Percentiles rank a stretch among this genome's conserved stretches.
Conservation (phyloP, 2,888 invertebrate species). For the Drosophila mulleri region DNA sequence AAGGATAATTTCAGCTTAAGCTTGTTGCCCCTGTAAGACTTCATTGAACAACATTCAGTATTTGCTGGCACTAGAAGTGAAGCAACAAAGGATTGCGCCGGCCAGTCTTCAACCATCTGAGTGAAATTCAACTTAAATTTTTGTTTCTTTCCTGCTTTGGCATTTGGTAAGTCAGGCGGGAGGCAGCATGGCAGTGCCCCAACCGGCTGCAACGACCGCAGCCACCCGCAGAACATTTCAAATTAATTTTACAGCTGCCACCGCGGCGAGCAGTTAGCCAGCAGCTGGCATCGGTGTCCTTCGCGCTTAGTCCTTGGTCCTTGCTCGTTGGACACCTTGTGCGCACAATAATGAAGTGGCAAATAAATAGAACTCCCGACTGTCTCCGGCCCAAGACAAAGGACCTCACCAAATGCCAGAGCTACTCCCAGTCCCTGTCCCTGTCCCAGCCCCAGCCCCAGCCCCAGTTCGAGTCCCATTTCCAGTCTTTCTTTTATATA, state of each 20-base stretch:
- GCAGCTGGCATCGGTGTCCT: slow-evolving; percentile 19
- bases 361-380: slow-evolving; percentile 68
- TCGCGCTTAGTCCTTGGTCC: neutral
- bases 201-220: slow-evolving; percentile 9
- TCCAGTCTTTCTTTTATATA: slow-evolving; percentile 41
- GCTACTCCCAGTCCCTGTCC: slow-evolving; percentile 15
- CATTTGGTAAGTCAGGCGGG: neutral
- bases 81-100: neutral
- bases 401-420: slow-evolving; percentile 18
- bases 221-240: slow-evolving; percentile 59
- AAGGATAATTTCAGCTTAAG: slow-evolving; percentile 6
- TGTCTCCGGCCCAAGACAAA: slow-evolving; percentile 43
- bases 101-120: neutral
- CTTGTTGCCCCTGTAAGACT: slow-evolving; percentile 4
- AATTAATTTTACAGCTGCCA: slow-evolving; percentile 76
- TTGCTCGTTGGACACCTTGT: slow-evolving; percentile 41
- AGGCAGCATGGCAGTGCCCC: too few species aligned
- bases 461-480: neutral
- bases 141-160: neutral
- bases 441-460: slow-evolving; percentile 1
- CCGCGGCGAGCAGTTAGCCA: slow-evolving; percentile 45
- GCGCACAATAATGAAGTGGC: slow-evolving; percentile 72
- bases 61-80: neutral
- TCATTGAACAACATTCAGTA: neutral
- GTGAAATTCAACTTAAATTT: slow-evolving; percentile 35